A percentile compares a stretch with the other conserved stretches of the same genome.
Evolutionary conservation across 2,797 vertebrate species (phyloP).

Genomic region (Odontamblyopus lacepedii): DNA sequence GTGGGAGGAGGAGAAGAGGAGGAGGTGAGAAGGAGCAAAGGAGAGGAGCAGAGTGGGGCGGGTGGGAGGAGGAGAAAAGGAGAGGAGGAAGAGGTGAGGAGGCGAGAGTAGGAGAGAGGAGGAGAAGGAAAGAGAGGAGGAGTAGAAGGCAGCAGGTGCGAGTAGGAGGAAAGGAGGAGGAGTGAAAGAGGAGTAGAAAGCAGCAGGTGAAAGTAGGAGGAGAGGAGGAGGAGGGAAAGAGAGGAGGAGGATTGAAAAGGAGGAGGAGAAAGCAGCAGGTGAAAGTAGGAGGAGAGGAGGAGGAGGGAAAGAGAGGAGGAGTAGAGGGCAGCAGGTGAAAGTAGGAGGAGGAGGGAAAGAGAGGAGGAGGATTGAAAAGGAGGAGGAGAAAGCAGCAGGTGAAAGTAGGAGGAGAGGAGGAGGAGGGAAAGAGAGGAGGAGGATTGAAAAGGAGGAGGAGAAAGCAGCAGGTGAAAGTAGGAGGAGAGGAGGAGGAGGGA

Average conservation of each 20-base stretch:
- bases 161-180: too few relatives aligned
- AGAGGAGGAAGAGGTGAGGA: too few relatives aligned
- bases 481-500: constrained; percentile 23
- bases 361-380: too few relatives aligned
- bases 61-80: too few relatives aligned
- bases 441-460: background rate
- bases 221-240: too few relatives aligned
- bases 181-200: too few relatives aligned
- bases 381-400: background rate
- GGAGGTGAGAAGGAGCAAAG: background rate
- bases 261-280: background rate
- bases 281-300: constrained; percentile 12
- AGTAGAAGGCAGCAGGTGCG: too few relatives aligned
- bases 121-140: too few relatives aligned
- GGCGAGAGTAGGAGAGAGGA: too few relatives aligned
- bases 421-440: constrained; percentile 9
- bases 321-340: background rate
- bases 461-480: background rate
- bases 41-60: constrained; percentile 20
- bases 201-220: too few relatives aligned
- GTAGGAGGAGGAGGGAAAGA: constrained; percentile 17
- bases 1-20: background rate
- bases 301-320: constrained; percentile 13
- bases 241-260: too few relatives aligned
- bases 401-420: constrained; percentile 11